Evolutionary conservation across 1,140 invertebrate genomes (phyloP).

Genomic region (Myzus persicae): DNA sequence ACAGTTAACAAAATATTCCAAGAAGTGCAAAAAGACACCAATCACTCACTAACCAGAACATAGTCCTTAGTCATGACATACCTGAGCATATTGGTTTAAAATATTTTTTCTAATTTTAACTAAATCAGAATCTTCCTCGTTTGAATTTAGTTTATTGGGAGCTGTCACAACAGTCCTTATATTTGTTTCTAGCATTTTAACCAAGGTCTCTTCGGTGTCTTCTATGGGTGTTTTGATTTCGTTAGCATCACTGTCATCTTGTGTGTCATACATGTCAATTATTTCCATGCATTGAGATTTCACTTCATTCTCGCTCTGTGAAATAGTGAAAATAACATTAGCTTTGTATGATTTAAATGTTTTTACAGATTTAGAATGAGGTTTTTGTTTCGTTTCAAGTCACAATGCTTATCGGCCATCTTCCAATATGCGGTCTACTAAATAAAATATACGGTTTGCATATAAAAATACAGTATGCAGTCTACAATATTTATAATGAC

Average conservation of each 20-base stretch:
- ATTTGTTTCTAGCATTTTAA: slow-evolving; percentile 78
- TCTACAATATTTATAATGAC: too few relatives aligned
- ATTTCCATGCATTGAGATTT: slow-evolving; percentile 52
- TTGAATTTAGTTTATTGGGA: slow-evolving; percentile 71
- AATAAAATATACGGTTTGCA: too few relatives aligned
- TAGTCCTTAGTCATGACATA: slow-evolving; percentile 64
- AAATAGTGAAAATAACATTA: too few relatives aligned
- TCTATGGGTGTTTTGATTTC: slow-evolving; percentile 64
- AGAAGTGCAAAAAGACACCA: too few relatives aligned
- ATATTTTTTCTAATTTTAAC: slow-evolving; percentile 81
- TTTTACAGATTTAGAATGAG: neutral
- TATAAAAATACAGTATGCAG: neutral
- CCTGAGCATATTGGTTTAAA: slow-evolving; percentile 82
- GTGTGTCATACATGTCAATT: slow-evolving; percentile 25
- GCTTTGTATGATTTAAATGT: neutral
- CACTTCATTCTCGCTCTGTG: slow-evolving; percentile 19
- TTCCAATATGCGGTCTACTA: too few relatives aligned
- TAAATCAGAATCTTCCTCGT: slow-evolving; percentile 73
- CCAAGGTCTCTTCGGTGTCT: slow-evolving; percentile 76
- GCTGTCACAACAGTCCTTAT: slow-evolving; percentile 64
- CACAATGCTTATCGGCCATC: too few relatives aligned
- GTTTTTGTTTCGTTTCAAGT: neutral
- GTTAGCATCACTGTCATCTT: slow-evolving; percentile 62
- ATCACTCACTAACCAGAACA: neutral
- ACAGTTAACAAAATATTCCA: too few relatives aligned